These are phyloP conservation scores for Lichenostomus cassidix DNA, from an alignment of 2,113 vertebrate species.

Conservation along the genomic window DNA sequence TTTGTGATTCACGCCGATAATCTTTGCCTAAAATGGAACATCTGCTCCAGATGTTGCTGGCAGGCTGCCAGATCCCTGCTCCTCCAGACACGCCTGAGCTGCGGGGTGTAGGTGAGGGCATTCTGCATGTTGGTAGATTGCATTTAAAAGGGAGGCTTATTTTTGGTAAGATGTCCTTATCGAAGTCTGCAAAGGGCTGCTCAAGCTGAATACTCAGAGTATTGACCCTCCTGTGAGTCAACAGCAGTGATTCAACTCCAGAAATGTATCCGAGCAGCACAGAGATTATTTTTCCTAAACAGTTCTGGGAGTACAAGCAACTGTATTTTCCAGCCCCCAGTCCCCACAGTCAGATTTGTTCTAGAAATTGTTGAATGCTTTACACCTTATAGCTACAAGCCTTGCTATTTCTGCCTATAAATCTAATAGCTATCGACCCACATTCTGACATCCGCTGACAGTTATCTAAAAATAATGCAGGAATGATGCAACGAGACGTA, in stretches of 20 bases:
- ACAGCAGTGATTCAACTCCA: background rate
- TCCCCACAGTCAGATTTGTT: conserved; percentile 3
- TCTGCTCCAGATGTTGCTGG: conserved; percentile 52
- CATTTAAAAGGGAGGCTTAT: background rate
- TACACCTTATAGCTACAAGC: background rate
- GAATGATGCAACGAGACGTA: background rate
- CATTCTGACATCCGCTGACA: background rate
- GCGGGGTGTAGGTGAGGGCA: background rate
- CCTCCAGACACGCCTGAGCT: background rate
- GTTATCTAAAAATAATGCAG: conserved; percentile 43
- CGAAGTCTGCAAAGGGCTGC: background rate
- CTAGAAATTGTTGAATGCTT: background rate
- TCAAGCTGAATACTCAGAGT: fast-evolving
- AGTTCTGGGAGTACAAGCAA: background rate
- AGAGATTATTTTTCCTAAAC: background rate
- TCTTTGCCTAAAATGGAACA: conserved; percentile 21
- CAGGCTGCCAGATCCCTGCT: background rate
- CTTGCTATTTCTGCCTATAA: conserved; percentile 29
- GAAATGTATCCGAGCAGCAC: background rate
- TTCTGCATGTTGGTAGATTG: background rate
- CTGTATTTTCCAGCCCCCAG: background rate
- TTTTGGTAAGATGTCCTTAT: background rate
- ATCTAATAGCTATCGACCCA: conserved; percentile 48
- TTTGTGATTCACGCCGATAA: background rate
- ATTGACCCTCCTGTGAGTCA: background rate